Evolutionary conservation across 2,888 invertebrate species (phyloP), one percentile per base, ranked within the genome.

Genomic region (Oscheius onirici): DNA sequence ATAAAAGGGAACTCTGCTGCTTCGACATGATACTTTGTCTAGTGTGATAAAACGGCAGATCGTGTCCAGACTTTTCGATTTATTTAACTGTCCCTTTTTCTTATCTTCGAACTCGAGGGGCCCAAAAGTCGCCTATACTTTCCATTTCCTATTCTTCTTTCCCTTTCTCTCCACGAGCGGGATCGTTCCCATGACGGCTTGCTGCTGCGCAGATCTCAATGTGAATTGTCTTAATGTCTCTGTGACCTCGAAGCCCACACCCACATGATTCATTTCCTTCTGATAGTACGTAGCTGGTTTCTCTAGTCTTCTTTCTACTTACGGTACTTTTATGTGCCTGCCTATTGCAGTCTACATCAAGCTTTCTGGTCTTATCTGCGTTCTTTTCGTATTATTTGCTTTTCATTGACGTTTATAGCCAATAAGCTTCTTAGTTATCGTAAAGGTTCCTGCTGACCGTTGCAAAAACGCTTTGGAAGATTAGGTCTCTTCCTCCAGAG

Each of bases 211-310:
- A 24, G 43, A 22, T 60, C 43, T 11, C 28, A 34, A 58, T 46
- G 24, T 20, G 46, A 61, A 61, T 61, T 34, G 61, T 61, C 61
- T 61, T 46, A 61, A 46, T 61, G 61, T 44, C 26, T 13, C 20
- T 28, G 61, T 61, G 61, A 61, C 61, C 61, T 61, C 61, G 61
- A 44, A 46, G 61, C 46, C 61, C 46, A 61, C 61, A 61, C 61
- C 61, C 61, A 61, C 61, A 61, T 61, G 61, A 61, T 61, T 61
- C 61, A 61, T 61, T 46, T 61, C 24, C 61, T 61, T 22, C 40
- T 61, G 61, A 61, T 61, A 61, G 46, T 44, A 20, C 44, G 61
- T 15, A 61, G 61, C 61, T 43, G 26, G 61, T 61, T 61, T 61
- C 3, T 28, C 55, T 55, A 26, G 26, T 34, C 34, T 55, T 26